A percentile compares a stretch with the other conserved stretches of the same genome.
Evolutionary conservation across 2,113 vertebrate species (phyloP).

Genomic region (Anolis sagrei): DNA sequence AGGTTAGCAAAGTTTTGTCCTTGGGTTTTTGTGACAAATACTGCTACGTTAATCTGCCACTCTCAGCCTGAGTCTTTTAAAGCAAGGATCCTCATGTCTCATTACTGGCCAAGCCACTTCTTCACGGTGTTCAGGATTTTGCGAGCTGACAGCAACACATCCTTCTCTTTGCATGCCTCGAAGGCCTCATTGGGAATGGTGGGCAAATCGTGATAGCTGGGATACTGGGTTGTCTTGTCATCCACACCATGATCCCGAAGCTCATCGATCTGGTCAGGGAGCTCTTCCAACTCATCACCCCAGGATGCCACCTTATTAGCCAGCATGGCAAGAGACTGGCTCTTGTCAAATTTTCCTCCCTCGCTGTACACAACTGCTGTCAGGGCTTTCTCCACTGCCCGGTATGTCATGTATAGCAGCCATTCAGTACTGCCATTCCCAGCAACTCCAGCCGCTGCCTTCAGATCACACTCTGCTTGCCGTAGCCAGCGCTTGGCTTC

Average conservation of each 20-base stretch:
- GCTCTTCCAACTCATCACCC: constrained; percentile 50
- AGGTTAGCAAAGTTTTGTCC: neutral
- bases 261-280: constrained; percentile 62
- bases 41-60: neutral
- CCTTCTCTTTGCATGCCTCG: constrained; percentile 53
- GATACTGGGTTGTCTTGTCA: constrained; percentile 81
- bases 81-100: neutral
- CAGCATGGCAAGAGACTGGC: constrained; percentile 61
- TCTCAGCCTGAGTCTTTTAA: neutral
- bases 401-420: constrained; percentile 83
- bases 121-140: constrained; percentile 36
- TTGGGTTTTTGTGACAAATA: neutral
- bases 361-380: constrained; percentile 73
- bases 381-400: constrained; percentile 81
- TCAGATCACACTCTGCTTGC: constrained; percentile 81
- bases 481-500: constrained; percentile 80
- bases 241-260: constrained; percentile 74
- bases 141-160: constrained; percentile 61
- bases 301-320: constrained; percentile 64
- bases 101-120: constrained; percentile 16
- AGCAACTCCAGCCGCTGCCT: constrained; percentile 68
- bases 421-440: constrained; percentile 74
- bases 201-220: constrained; percentile 70
- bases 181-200: constrained; percentile 77
- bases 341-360: constrained; percentile 46